Conservation (phyloP, 2,888 invertebrate species). For the Bombylius major region DNA sequence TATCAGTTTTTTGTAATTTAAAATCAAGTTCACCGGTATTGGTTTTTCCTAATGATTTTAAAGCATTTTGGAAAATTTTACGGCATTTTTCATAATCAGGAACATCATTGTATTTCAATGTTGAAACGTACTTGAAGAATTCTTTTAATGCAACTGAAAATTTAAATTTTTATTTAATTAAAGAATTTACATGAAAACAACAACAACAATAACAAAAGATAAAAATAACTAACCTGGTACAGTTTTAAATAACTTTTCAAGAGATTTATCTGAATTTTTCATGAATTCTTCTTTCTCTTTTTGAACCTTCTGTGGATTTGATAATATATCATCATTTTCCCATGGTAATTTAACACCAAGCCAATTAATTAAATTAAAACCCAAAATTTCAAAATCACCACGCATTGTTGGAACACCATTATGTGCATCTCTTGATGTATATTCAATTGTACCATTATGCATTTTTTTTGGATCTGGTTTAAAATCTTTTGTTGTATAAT, state of each 20-base stretch:
- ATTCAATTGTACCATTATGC: constrained; percentile 96
- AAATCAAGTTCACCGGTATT: constrained; percentile 44
- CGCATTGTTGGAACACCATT: constrained; percentile 77
- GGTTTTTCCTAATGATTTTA: constrained; percentile 48
- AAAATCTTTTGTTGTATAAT: constrained; percentile 62
- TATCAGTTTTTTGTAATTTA: constrained; percentile 12
- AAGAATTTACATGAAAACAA: background rate
- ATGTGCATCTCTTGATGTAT: constrained; percentile 93
- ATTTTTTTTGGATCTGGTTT: constrained; percentile 83
- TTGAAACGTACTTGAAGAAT: constrained; percentile 54
- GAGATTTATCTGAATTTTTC: constrained; percentile 32
- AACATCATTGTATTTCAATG: constrained; percentile 52
- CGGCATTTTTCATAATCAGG: constrained; percentile 65
- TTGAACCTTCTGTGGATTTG: constrained; percentile 49
- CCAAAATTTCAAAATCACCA: constrained; percentile 88
- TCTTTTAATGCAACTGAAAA: constrained; percentile 47
- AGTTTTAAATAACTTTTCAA: constrained; percentile 29
- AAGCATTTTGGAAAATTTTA: constrained; percentile 48
- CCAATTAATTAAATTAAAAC: constrained; percentile 91
- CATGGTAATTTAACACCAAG: constrained; percentile 71
- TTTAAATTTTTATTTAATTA: background rate
- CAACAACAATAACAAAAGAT: constrained; percentile 13
- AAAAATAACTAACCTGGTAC: constrained; percentile 33
- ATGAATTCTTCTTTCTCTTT: constrained; percentile 56
- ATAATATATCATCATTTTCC: constrained; percentile 50